These are phyloP conservation scores for Oxygymnocypris stewartii DNA, from an alignment of 2,113 vertebrate species.

Conservation along the genomic window DNA sequence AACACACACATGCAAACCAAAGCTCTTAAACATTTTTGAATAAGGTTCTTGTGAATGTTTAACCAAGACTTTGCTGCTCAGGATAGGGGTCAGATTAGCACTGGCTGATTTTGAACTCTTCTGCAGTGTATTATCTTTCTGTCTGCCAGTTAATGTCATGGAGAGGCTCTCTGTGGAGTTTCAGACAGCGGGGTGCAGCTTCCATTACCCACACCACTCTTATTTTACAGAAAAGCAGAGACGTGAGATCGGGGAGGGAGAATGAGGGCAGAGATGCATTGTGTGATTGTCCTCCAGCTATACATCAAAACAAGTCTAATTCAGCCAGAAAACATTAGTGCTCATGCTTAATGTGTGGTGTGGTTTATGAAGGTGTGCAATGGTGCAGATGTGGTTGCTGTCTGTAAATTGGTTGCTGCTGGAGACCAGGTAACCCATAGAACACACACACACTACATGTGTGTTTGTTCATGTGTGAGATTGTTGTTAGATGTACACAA, in stretches of 20 bases:
- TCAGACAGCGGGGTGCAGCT: not conserved
- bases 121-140: conserved; percentile 9
- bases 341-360: not conserved
- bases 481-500: not conserved
- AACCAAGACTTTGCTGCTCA: not conserved
- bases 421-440: not conserved
- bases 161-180: conserved; percentile 17
- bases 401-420: not conserved
- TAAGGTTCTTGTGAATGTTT: not conserved
- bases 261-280: not conserved
- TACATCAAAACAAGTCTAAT: not conserved
- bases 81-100: not conserved
- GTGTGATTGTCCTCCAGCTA: conserved; percentile 1
- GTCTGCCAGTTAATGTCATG: conserved; percentile 18
- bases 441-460: not conserved
- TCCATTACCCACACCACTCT: not conserved
- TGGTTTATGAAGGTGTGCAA: not conserved
- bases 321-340: not conserved
- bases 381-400: not conserved
- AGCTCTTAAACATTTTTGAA: not conserved
- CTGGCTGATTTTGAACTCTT: not conserved
- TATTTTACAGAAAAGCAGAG: conserved; percentile 1
- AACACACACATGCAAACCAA: conserved; percentile 7
- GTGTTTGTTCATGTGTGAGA: not conserved
- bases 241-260: not conserved